Evolutionary conservation across 2,888 invertebrate species (phyloP), one percentile per base, ranked within the genome.

Genomic region (Eristalis arbustorum): DNA sequence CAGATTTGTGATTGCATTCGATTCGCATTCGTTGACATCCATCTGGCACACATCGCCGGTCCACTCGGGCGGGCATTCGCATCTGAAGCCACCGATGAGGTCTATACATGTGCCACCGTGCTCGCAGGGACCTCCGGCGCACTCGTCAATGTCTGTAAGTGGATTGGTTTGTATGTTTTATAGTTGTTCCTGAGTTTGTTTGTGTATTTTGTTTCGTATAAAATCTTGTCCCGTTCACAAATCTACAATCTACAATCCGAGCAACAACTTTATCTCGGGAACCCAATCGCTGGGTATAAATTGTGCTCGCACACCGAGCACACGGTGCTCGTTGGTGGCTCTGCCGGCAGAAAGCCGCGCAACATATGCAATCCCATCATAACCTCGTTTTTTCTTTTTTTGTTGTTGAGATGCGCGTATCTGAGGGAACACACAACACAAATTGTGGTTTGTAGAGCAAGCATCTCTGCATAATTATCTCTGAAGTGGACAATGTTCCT

Each of bases 91-190:
- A 92, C 97, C 96, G 92, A 96, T 95, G 76, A 95, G 94, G 93
- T 98, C 98, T 89, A 96, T 95, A 93, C 98, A 99, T 64, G 95
- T 95, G 89, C 97, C 98, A 88, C 97, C 97, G 93, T 98, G 97
- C 91, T 96, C 96, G 93, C 98, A 98, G 22, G 98, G 98, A 89
- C 96, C 95, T 89, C 96, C 96, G 89, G 96, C 96, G 93, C 98
- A 98, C 93, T 98, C 98, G 93, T 98, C 97, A 90, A 98, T 96
- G 94, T 97, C 97, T 93, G 93, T 75, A 87, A 87, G 83, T 82
- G 77, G 74, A 85, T 77, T 82, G 81, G 61, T 68, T 77, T 84
- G 77, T 79, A 64, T 75, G 74, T 71, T 84, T 62, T 69, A 62
- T 40, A 61, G 49, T 63, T 63, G 62, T 59, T 77, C 66, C 63